phyloP scores from a whole-genome alignment of 1,140 invertebrate species.

The Drosophila bifasciata region DNA sequence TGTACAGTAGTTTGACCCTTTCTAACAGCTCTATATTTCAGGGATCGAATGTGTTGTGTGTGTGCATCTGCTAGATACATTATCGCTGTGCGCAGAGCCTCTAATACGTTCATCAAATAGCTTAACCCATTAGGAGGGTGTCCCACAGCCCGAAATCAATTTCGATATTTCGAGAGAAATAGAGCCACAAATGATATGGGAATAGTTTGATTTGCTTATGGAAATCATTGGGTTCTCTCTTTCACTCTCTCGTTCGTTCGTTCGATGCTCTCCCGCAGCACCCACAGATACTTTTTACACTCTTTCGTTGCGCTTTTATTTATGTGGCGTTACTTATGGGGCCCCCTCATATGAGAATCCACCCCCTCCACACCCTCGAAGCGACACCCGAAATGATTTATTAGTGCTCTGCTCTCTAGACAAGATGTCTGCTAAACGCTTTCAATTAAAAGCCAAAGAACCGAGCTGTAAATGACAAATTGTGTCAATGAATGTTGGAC shows the following conservation, averaged over 20 bases:
- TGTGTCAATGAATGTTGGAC: conserved; percentile 51
- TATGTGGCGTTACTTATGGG: conserved; percentile 81
- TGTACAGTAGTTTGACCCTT: conserved; percentile 80
- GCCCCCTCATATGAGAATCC: not conserved
- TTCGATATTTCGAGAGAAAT: conserved; percentile 13
- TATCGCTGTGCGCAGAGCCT: conserved; percentile 34
- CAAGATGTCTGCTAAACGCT: conserved; percentile 73
- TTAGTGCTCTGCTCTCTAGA: conserved; percentile 42
- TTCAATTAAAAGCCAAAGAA: conserved; percentile 69
- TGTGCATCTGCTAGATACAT: conserved; percentile 57
- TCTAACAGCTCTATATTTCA: conserved; percentile 71
- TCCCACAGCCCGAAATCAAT: conserved; percentile 15
- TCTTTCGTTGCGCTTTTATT: conserved; percentile 69
- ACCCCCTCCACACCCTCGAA: not conserved
- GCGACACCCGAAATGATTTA: conserved; percentile 64
- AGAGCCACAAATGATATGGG: conserved; percentile 28
- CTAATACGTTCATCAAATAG: conserved; percentile 58
- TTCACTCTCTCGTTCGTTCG: not conserved
- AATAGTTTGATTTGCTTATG: not conserved
- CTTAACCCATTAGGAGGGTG: conserved; percentile 52
- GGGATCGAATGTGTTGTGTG: conserved; percentile 12
- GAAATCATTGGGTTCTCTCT: not conserved
- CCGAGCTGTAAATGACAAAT: conserved; percentile 63
- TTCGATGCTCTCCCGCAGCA: not conserved
- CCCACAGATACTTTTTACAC: conserved; percentile 28